These are phyloP conservation scores for Pandemis heparana DNA, from an alignment of 2,888 invertebrate species.

Conservation along the genomic window DNA sequence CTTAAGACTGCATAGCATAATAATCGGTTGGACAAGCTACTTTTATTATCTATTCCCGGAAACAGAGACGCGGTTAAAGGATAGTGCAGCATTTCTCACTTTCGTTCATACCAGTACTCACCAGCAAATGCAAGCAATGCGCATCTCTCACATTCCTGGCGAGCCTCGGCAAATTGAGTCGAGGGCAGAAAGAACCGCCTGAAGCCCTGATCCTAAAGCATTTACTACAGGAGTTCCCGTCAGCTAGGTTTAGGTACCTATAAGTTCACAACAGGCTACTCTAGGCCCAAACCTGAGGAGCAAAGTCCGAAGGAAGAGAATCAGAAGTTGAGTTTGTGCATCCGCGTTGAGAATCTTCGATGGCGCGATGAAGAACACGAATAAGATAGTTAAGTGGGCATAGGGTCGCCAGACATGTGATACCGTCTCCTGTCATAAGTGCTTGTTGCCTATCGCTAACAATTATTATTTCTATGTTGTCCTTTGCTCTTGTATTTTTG, in stretches of 20 bases:
- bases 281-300: too few relatives aligned
- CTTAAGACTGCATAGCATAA: too few relatives aligned
- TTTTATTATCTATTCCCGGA: background rate
- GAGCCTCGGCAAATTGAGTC: slow-evolving; percentile 70
- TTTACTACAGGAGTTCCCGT: background rate
- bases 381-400: too few relatives aligned
- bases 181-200: slow-evolving; percentile 41
- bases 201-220: slow-evolving; percentile 17
- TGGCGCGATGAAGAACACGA: too few relatives aligned
- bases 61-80: background rate
- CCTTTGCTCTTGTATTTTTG: slow-evolving; percentile 25
- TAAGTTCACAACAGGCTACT: too few relatives aligned
- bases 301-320: too few relatives aligned
- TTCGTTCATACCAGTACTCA: slow-evolving; percentile 52
- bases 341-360: too few relatives aligned
- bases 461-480: slow-evolving; percentile 46
- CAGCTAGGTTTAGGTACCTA: too few relatives aligned
- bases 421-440: background rate
- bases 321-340: too few relatives aligned
- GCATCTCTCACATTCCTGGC: slow-evolving; percentile 66
- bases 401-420: too few relatives aligned
- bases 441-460: slow-evolving; percentile 40
- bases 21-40: too few relatives aligned
- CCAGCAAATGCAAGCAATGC: slow-evolving; percentile 64
- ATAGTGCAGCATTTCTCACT: slow-evolving; percentile 35